Evolutionary conservation across 2,888 invertebrate genomes (phyloP).

Genomic region (Dicyrtomina minuta): DNA sequence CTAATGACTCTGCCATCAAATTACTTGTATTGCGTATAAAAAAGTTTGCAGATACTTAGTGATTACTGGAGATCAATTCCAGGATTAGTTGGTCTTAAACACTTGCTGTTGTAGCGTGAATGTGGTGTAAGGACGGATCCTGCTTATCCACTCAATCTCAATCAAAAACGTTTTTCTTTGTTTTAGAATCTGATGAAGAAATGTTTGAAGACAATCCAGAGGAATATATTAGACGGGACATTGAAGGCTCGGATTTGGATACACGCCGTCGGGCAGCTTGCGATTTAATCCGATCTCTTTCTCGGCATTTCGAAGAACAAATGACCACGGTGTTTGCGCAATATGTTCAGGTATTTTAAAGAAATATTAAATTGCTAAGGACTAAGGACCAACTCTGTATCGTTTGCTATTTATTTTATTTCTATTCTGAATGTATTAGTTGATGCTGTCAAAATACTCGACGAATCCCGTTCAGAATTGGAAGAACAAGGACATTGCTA

Average conservation of each 20-base stretch:
- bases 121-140: too few species aligned
- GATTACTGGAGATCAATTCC: too few species aligned
- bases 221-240: conserved; percentile 92
- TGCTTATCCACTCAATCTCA: too few species aligned
- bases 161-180: conserved; percentile 2
- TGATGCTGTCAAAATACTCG: conserved; percentile 75
- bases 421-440: conserved; percentile 57
- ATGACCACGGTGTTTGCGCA: conserved; percentile 85
- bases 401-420: neutral
- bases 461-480: conserved; percentile 77
- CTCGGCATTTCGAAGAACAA: conserved; percentile 80
- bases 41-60: too few species aligned
- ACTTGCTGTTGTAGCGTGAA: too few species aligned
- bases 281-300: conserved; percentile 90
- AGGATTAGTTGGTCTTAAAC: too few species aligned
- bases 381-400: neutral
- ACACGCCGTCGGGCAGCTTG: conserved; percentile 94
- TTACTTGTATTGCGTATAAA: too few species aligned
- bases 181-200: conserved; percentile 84
- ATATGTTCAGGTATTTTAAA: conserved; percentile 70
- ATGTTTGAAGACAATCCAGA: conserved; percentile 97
- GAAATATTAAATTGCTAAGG: neutral
- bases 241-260: conserved; percentile 97
- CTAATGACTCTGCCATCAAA: too few species aligned
- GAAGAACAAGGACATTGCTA: conserved; percentile 93